These are phyloP conservation scores for Conops quadrifasciatus DNA, from an alignment of 2,888 invertebrate genomes.

Conservation along the genomic window DNA sequence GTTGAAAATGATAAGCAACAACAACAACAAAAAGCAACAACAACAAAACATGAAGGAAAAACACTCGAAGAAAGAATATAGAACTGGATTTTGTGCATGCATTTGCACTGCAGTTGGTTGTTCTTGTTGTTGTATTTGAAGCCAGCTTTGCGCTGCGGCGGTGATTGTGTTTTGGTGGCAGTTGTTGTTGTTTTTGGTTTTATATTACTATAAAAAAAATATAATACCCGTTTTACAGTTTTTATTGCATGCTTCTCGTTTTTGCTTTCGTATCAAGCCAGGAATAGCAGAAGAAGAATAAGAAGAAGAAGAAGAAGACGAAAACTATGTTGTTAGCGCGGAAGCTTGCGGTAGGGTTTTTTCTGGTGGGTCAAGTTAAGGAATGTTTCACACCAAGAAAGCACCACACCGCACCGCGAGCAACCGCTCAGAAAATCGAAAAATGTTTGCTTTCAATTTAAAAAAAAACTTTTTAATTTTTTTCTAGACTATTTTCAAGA, in stretches of 20 bases:
- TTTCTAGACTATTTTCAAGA: too few relatives aligned
- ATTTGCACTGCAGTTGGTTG: too few relatives aligned
- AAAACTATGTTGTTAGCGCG: neutral
- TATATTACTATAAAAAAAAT: neutral
- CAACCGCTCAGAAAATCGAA: too few relatives aligned
- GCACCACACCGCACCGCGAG: neutral
- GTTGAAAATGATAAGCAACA: neutral
- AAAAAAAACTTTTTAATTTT: too few relatives aligned
- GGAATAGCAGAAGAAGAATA: neutral
- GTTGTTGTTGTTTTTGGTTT: neutral
- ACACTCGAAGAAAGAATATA: conserved; percentile 12
- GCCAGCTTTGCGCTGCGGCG: neutral
- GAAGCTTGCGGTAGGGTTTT: neutral
- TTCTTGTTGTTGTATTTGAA: neutral
- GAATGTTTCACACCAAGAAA: neutral
- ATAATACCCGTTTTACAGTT: conserved; percentile 5
- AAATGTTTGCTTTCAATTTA: too few relatives aligned
- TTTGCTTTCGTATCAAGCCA: neutral
- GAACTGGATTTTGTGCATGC: too few relatives aligned
- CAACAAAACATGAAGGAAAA: neutral
- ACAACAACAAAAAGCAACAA: neutral
- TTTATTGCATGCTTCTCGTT: neutral
- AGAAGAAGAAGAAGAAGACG: neutral
- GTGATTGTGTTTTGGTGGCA: neutral
- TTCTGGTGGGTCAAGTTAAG: neutral